Base-by-base conservation (phyloP, 2,888 invertebrate genomes). In the Criorhina ranunculi region DNA sequence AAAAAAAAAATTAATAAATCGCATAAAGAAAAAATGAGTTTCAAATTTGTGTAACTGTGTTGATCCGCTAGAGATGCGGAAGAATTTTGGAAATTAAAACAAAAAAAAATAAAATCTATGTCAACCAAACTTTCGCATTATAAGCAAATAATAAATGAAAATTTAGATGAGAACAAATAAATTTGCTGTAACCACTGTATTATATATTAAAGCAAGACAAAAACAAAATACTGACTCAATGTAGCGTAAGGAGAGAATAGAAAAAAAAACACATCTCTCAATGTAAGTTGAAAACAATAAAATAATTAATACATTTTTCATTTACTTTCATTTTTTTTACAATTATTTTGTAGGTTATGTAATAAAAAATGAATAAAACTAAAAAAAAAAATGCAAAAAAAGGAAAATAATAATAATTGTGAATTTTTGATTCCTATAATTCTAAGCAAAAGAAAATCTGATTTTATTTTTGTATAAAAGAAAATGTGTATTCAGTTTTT, bases 371-470 rank as follows among this genome's bases (percentile, higher is more conserved):
- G n/a, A n/a, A 49, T 53, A 49, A 67, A 37, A 24, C 9, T 46
- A 60, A 29, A 5, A 46, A 73, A 62, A 64, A 29, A 17, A 1
- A 40, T 24, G 59, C 15, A 19, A 53, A 62, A 78, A 62, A 64
- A 2, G 9, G 5, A 62, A 19, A 46, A 53, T 51, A 24, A 67
- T 40, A 80, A 75, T 79, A 77, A 80, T 86, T 82, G 81, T 86
- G 81, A 82, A 82, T 82, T 86, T 86, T 86, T 78, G 86, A 86
- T 82, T 86, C 82, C 82, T 82, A 82, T 82, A 80, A 78, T 59
- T 86, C 57, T 82, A 78, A 53, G 42, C 17, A 55, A 78, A 37
- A 55, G 60, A 77, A 77, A 77, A 64, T 82, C 62, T 49, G 46
- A 67, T 79, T 77, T 86, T 86, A 81, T 81, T 86, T 86, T 86